A percentile compares a stretch with the other conserved stretches of the same genome.
Evolutionary conservation across 2,113 vertebrate species (phyloP).

Genomic region (Scomber japonicus): DNA sequence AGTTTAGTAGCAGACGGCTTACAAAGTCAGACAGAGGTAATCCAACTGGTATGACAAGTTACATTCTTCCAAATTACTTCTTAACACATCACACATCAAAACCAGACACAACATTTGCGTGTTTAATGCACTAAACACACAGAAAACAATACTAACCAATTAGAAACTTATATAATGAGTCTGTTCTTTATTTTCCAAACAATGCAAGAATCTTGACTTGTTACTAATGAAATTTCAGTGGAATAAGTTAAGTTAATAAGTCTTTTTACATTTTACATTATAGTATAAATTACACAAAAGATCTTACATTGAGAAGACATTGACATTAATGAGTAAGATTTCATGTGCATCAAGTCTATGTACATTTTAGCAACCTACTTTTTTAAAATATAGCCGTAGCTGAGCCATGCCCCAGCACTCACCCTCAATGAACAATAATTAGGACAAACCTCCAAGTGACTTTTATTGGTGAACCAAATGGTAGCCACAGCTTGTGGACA

Average conservation of each 20-base stretch:
- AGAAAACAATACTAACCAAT: neutral
- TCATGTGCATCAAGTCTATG: neutral
- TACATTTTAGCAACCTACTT: neutral
- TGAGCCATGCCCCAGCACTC: conserved; percentile 48
- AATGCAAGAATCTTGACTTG: neutral
- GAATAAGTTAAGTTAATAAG: too few relatives aligned
- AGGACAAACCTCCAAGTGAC: conserved; percentile 66
- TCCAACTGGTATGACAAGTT: neutral
- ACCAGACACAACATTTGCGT: too few relatives aligned
- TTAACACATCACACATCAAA: neutral
- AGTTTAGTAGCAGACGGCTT: neutral
- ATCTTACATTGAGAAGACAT: neutral
- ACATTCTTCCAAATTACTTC: neutral
- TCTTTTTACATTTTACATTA: neutral
- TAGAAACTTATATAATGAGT: neutral
- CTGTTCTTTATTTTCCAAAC: neutral
- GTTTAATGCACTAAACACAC: too few relatives aligned
- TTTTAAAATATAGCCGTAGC: conserved; percentile 6
- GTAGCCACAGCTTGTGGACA: conserved; percentile 77
- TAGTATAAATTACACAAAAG: neutral
- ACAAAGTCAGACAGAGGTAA: neutral
- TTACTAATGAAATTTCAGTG: too few relatives aligned
- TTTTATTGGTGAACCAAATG: conserved; percentile 71
- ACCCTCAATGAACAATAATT: conserved; percentile 53
- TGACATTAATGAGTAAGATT: neutral